Conservation (phyloP, 2,888 invertebrate genomes). For the Tricholauxania praeusta region DNA sequence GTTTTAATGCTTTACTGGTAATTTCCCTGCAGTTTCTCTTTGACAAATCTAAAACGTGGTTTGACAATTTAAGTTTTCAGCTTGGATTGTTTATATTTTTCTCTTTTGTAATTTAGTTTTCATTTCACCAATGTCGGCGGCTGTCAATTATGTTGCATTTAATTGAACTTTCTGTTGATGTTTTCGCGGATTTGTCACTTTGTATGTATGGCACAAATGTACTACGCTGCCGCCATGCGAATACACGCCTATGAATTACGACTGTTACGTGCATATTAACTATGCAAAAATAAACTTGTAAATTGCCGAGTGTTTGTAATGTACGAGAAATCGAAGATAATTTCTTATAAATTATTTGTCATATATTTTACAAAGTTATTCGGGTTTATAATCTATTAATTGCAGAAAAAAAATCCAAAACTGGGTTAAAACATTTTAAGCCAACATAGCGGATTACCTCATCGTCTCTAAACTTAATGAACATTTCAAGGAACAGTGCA, state of each 20-base stretch:
- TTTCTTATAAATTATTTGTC: neutral
- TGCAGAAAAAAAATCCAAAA: too few relatives aligned
- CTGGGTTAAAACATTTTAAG: too few relatives aligned
- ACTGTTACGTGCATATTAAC: too few relatives aligned
- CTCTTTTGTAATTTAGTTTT: too few relatives aligned
- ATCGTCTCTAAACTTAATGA: too few relatives aligned
- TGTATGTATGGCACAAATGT: neutral
- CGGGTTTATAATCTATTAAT: too few relatives aligned
- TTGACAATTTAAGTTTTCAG: constrained; percentile 13
- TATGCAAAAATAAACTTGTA: neutral
- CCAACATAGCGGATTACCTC: too few relatives aligned
- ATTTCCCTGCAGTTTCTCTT: neutral
- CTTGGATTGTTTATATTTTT: neutral
- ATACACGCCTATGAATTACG: neutral
- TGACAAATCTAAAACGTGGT: constrained; percentile 23
- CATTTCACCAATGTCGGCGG: neutral
- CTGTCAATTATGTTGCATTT: constrained; percentile 22
- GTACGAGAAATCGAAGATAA: neutral
- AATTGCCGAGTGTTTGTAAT: neutral
- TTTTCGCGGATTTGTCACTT: constrained; percentile 17
- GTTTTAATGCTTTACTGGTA: too few relatives aligned
- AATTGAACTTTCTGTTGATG: constrained; percentile 18
- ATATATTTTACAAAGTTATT: too few relatives aligned
- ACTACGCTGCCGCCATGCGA: neutral
- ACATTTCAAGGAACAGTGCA: too few relatives aligned